A percentile compares a stretch with the other conserved stretches of the same genome.
These are phyloP conservation scores for Rotaria magnacalcarata DNA, from an alignment of 2,888 invertebrate genomes.

Conservation along the genomic window DNA sequence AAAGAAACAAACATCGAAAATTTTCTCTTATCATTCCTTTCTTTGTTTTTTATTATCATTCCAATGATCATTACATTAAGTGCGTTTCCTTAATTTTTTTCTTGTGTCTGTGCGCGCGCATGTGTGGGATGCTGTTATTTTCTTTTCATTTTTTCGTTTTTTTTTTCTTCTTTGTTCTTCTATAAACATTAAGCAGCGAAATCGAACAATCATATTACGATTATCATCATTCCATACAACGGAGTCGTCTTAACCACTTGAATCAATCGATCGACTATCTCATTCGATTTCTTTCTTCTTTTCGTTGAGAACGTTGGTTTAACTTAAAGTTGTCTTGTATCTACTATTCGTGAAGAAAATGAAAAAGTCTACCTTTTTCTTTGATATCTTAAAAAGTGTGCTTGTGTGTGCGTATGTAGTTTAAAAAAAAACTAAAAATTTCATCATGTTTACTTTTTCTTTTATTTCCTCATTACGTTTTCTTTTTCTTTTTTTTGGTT, in stretches of 20 bases:
- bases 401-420: conserved; percentile 2
- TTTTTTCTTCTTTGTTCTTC: background rate
- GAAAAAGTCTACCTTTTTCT: background rate
- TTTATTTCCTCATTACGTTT: background rate
- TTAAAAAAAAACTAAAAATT: background rate
- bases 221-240: background rate
- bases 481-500: background rate
- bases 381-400: background rate
- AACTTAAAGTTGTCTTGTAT: background rate
- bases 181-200: background rate
- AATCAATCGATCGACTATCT: background rate
- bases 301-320: background rate
- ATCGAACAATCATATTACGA: background rate
- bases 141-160: background rate
- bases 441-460: background rate
- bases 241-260: background rate
- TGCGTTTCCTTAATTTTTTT: background rate
- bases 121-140: background rate
- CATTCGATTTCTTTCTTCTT: background rate
- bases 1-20: background rate
- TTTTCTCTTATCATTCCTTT: background rate
- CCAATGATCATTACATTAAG: background rate
- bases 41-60: background rate
- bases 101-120: background rate
- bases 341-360: background rate